A percentile compares a stretch with the other conserved stretches of the same genome.
Conservation (phyloP, 2,113 vertebrate genomes). For the Hemiprocne comata region DNA sequence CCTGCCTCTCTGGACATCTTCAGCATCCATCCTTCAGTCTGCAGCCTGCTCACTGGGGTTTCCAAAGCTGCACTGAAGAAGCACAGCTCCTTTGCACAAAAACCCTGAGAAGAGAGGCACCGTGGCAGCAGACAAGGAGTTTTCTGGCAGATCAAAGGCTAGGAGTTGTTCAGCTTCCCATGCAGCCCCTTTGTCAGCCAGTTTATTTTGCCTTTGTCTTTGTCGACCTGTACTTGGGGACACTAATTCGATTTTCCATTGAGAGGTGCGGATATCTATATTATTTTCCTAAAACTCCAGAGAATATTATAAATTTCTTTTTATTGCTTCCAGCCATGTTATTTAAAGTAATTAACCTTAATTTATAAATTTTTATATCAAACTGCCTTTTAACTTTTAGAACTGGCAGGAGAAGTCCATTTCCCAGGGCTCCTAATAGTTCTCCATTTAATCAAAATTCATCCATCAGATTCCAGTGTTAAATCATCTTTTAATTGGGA, state of each 20-base stretch:
- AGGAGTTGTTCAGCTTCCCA: neutral
- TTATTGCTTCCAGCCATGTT: constrained; percentile 90
- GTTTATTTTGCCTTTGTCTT: constrained; percentile 55
- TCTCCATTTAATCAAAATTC: constrained; percentile 99
- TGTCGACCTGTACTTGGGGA: constrained; percentile 61
- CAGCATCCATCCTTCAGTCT: neutral
- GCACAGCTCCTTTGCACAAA: neutral
- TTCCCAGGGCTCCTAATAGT: constrained; percentile 96
- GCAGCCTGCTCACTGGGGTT: neutral
- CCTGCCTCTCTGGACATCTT: neutral
- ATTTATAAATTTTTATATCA: constrained; percentile 98
- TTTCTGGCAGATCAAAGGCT: neutral
- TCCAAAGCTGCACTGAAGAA: neutral
- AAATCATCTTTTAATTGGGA: constrained; percentile 99
- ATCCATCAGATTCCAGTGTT: constrained; percentile 99
- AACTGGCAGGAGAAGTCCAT: constrained; percentile 86
- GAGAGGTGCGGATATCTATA: constrained; percentile 76
- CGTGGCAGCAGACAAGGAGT: neutral
- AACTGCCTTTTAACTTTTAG: constrained; percentile 93
- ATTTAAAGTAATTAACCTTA: constrained; percentile 99
- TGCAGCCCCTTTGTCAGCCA: constrained; percentile 9
- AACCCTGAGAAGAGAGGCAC: neutral
- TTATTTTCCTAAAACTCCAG: constrained; percentile 84
- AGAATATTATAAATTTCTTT: constrained; percentile 87
- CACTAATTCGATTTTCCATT: constrained; percentile 63